These are phyloP conservation scores for Toxonevra muliebris DNA, from an alignment of 2,888 invertebrate species.

Conservation along the genomic window DNA sequence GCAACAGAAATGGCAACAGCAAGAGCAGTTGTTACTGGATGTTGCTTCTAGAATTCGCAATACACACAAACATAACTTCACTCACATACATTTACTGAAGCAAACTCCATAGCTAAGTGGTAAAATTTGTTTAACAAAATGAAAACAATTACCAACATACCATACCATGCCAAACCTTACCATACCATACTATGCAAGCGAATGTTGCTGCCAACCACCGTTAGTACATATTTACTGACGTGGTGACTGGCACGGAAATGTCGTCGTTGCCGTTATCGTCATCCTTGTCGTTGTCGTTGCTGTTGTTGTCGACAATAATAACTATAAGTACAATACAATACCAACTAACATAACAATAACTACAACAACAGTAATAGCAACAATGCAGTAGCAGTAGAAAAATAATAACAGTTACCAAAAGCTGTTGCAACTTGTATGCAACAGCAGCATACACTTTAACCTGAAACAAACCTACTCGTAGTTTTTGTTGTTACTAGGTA, in stretches of 20 bases:
- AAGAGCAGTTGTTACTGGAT: no score
- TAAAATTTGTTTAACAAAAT: constrained; percentile 25
- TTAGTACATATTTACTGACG: background rate
- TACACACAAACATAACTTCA: no score
- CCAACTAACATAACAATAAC: constrained; percentile 11
- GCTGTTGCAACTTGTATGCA: constrained; percentile 17
- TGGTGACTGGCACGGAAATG: constrained; percentile 3
- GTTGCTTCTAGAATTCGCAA: no score
- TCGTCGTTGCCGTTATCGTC: constrained; percentile 19
- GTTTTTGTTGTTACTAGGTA: background rate
- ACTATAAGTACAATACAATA: constrained; percentile 3
- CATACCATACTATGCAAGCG: background rate
- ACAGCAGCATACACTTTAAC: constrained; percentile 17
- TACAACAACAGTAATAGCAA: constrained; percentile 3
- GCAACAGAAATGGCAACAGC: no score
- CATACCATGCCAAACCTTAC: constrained; percentile 6
- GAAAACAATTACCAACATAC: constrained; percentile 21
- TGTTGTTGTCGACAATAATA: constrained; percentile 1
- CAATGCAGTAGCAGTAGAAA: constrained; percentile 8
- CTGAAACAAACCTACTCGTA: constrained; percentile 4
- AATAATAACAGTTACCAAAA: constrained; percentile 16
- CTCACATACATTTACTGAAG: no score
- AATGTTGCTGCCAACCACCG: background rate
- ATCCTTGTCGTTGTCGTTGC: constrained; percentile 4
- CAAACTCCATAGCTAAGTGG: background rate